Conservation (phyloP, 2,113 vertebrate genomes). For the Ondatra zibethicus region DNA sequence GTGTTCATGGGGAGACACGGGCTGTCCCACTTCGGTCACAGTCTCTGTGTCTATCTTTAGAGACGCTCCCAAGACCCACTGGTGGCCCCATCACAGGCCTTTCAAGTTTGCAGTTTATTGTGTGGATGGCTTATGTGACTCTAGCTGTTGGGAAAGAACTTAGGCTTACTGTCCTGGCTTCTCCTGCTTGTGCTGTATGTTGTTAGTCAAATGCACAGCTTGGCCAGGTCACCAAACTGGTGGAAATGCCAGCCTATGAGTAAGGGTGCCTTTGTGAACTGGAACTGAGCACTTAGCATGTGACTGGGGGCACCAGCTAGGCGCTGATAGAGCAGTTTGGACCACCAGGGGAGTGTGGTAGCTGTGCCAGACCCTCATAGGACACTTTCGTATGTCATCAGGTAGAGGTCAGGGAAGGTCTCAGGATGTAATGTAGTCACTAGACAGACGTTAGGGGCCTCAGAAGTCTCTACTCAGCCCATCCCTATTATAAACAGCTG, state of each 20-base stretch:
- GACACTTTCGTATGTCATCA: too few species aligned
- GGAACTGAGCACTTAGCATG: not conserved
- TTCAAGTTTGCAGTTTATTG: slow-evolving; percentile 36
- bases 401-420: not conserved
- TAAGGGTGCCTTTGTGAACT: not conserved
- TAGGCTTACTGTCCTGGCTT: not conserved
- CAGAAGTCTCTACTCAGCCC: not conserved
- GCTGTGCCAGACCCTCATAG: not conserved
- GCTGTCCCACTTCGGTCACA: not conserved
- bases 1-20: not conserved
- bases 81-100: not conserved
- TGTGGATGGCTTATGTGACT: not conserved
- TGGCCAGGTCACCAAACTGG: not conserved
- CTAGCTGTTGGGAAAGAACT: not conserved
- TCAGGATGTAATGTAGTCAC: not conserved
- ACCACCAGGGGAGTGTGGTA: not conserved
- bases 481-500: not conserved
- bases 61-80: not conserved
- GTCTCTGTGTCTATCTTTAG: not conserved
- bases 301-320: not conserved
- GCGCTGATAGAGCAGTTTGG: not conserved
- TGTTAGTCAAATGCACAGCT: not conserved
- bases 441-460: not conserved
- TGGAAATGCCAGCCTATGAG: not conserved
- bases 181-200: not conserved